Conservation (phyloP, 1,140 invertebrate genomes). For the Meteorus sp. region DNA sequence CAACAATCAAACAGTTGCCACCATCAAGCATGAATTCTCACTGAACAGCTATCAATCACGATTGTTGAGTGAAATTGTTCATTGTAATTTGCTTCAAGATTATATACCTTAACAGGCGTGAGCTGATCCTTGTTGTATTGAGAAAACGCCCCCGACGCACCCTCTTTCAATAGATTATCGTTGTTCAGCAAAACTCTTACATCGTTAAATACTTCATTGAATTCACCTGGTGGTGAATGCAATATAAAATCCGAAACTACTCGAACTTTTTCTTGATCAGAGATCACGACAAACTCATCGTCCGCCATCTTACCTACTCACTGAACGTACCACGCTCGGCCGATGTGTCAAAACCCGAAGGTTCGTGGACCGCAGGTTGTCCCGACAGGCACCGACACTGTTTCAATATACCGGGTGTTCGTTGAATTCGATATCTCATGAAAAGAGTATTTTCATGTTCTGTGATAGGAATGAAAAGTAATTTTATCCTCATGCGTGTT, state of each 20-base stretch:
- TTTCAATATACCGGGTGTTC: conserved; percentile 7
- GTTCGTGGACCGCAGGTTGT: conserved; percentile 41
- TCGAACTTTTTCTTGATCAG: conserved; percentile 87
- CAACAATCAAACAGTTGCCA: too few relatives aligned
- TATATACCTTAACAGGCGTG: conserved; percentile 78
- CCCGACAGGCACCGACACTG: conserved; percentile 9
- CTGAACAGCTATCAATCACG: too few relatives aligned
- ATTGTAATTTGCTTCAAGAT: conserved; percentile 3
- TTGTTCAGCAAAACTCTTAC: conserved; percentile 94
- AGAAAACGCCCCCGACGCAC: conserved; percentile 92
- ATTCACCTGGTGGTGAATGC: conserved; percentile 98
- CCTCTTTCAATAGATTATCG: conserved; percentile 93
- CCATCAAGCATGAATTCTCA: too few relatives aligned
- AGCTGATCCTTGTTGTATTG: conserved; percentile 99
- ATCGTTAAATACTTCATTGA: conserved; percentile 99
- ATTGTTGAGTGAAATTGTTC: conserved; percentile 3
- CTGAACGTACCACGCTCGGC: conserved; percentile 45
- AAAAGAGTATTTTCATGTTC: too few relatives aligned
- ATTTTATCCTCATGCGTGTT: too few relatives aligned
- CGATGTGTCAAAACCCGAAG: conserved; percentile 44
- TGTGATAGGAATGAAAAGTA: too few relatives aligned
- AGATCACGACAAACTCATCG: conserved; percentile 74
- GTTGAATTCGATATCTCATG: background rate
- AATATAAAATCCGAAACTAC: conserved; percentile 98
- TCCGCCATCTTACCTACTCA: conserved; percentile 62